A percentile compares a stretch with the other conserved stretches of the same genome.
phyloP scores from a whole-genome alignment of 2,797 vertebrate genomes.

The Discoglossus pictus region DNA sequence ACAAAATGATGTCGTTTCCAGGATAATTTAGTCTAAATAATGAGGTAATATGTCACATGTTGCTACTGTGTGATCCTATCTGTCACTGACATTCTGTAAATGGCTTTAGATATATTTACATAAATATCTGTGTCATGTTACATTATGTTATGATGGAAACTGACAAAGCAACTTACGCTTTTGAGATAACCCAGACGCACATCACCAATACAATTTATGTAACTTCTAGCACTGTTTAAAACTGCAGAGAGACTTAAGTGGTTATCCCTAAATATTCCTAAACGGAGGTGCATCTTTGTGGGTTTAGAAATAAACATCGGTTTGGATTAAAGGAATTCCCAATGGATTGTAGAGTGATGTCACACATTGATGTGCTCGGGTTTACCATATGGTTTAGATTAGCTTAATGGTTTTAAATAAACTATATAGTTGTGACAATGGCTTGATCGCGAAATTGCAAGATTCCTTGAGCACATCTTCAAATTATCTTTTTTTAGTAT shows the following conservation, averaged over 20 bases:
- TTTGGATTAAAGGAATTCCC: too few relatives aligned
- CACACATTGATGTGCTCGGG: too few relatives aligned
- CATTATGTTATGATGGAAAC: slow-evolving; percentile 35
- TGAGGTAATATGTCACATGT: slow-evolving; percentile 44
- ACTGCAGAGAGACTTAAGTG: slow-evolving; percentile 8
- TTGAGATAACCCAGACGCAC: slow-evolving; percentile 28
- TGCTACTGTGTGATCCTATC: slow-evolving; percentile 63
- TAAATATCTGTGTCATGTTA: slow-evolving; percentile 15
- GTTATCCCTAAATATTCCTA: background rate
- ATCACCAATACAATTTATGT: too few relatives aligned
- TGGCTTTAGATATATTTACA: slow-evolving; percentile 50
- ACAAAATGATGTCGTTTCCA: slow-evolving; percentile 1
- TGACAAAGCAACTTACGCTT: slow-evolving; percentile 13
- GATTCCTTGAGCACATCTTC: too few relatives aligned
- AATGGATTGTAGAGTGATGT: too few relatives aligned
- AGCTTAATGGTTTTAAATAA: too few relatives aligned
- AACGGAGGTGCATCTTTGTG: background rate
- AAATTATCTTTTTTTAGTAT: too few relatives aligned
- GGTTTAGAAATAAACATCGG: slow-evolving; percentile 8
- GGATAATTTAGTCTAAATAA: slow-evolving; percentile 62
- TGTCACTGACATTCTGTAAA: slow-evolving; percentile 44
- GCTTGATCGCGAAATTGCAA: too few relatives aligned
- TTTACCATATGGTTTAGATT: too few relatives aligned
- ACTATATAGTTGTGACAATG: too few relatives aligned
- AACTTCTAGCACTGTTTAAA: background rate